Percentiles rank a stretch among this genome's conserved stretches.
These are phyloP conservation scores for Biston stratarius DNA, from an alignment of 2,888 invertebrate species.

Conservation along the genomic window DNA sequence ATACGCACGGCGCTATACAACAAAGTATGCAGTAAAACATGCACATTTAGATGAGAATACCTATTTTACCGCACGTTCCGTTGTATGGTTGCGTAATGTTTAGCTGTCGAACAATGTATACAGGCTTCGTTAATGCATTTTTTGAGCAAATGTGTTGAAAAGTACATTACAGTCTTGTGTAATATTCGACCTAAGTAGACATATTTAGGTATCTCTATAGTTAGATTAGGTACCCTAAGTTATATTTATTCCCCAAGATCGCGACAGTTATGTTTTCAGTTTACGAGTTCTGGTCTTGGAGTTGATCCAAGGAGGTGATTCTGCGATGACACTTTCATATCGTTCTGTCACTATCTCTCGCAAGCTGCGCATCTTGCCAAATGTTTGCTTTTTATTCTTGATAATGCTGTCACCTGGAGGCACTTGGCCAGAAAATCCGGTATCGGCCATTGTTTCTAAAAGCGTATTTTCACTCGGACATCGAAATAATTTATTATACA, in stretches of 20 bases:
- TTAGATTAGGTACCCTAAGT: conserved; percentile 8
- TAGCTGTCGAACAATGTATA: no score
- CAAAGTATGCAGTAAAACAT: no score
- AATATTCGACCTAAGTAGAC: background rate
- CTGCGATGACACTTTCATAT: conserved; percentile 42
- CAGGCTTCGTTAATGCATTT: no score
- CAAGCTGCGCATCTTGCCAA: conserved; percentile 23
- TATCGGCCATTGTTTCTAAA: background rate
- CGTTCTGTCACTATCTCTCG: conserved; percentile 22
- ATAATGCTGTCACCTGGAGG: background rate
- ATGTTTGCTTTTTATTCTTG: conserved; percentile 13
- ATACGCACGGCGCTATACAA: no score
- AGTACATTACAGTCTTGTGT: background rate
- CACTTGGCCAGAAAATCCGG: background rate
- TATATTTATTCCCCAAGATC: conserved; percentile 15
- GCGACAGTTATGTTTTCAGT: conserved; percentile 30
- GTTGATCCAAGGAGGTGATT: conserved; percentile 37
- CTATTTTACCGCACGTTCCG: no score
- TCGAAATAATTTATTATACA: background rate
- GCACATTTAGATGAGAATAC: no score
- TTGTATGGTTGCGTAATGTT: no score
- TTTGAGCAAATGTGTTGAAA: no score
- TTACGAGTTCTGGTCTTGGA: conserved; percentile 43
- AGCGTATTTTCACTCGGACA: background rate
- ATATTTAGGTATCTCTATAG: background rate